phyloP scores from a whole-genome alignment of 2,113 vertebrate species.

The Pimephales promelas region DNA sequence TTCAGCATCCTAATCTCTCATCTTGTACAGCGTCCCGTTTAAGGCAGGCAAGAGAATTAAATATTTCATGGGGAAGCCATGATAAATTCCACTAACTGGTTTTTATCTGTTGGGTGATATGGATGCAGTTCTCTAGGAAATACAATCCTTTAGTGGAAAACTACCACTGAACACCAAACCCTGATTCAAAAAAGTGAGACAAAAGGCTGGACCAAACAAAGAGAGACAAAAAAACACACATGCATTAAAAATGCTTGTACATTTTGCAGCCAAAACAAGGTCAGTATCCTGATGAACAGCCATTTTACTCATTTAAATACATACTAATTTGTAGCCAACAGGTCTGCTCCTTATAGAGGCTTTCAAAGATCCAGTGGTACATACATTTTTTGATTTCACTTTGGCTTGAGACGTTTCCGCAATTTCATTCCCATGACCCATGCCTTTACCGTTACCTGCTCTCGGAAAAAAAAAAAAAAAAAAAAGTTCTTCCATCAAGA shows the following conservation, averaged over 20 bases:
- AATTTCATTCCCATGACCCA: not conserved
- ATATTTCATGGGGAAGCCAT: slow-evolving; percentile 33
- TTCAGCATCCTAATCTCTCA: slow-evolving; percentile 16
- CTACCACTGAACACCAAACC: slow-evolving; percentile 48
- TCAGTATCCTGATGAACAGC: not conserved
- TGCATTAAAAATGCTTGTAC: slow-evolving; percentile 72
- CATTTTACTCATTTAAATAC: slow-evolving; percentile 47
- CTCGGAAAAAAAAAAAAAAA: not conserved
- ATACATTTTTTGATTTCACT: slow-evolving; percentile 27
- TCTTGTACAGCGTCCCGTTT: not conserved
- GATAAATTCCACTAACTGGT: slow-evolving; percentile 28
- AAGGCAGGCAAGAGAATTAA: slow-evolving; percentile 4
- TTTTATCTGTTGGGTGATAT: slow-evolving; percentile 13
- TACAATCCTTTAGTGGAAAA: slow-evolving; percentile 56
- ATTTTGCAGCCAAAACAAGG: slow-evolving; percentile 60
- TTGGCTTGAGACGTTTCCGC: slow-evolving; percentile 7
- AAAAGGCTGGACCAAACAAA: slow-evolving; percentile 41
- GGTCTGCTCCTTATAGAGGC: slow-evolving; percentile 19
- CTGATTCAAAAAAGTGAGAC: slow-evolving; percentile 1
- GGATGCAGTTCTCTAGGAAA: slow-evolving; percentile 50
- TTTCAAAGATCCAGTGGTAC: slow-evolving; percentile 53
- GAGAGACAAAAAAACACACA: slow-evolving; percentile 34
- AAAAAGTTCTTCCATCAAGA: not conserved
- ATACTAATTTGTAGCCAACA: slow-evolving; percentile 4
- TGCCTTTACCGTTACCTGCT: slow-evolving; percentile 5